Conservation (phyloP, 2,113 vertebrate species). For the Eptesicus fuscus region DNA sequence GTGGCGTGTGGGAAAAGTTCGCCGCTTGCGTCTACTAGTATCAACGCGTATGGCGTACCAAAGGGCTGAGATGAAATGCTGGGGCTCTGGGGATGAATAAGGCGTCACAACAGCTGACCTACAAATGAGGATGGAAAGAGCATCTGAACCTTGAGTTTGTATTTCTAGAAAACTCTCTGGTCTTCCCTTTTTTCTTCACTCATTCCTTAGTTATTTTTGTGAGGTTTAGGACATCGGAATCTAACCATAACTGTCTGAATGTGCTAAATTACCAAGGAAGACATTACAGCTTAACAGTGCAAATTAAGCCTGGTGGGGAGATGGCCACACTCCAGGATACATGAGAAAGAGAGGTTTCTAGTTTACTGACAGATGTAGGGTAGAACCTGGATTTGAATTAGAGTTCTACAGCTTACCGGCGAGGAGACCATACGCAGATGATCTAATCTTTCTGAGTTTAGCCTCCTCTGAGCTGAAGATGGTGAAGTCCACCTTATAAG, state of each 20-base stretch:
- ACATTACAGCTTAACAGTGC: slow-evolving; percentile 66
- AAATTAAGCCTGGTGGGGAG: slow-evolving; percentile 30
- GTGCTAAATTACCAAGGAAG: slow-evolving; percentile 72
- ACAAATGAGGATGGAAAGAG: slow-evolving; percentile 62
- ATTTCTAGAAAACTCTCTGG: not conserved
- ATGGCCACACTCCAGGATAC: not conserved
- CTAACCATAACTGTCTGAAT: slow-evolving; percentile 73
- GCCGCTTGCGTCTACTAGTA: too few species aligned
- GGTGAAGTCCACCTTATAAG: not conserved
- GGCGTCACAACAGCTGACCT: slow-evolving; percentile 54
- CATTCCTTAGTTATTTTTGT: slow-evolving; percentile 47
- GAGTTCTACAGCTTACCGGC: not conserved
- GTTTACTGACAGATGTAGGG: not conserved
- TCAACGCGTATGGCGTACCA: too few species aligned
- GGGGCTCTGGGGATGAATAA: not conserved
- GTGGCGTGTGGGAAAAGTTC: too few species aligned
- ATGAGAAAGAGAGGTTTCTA: not conserved
- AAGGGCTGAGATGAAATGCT: not conserved
- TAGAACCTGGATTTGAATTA: not conserved
- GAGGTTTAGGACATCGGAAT: slow-evolving; percentile 75
- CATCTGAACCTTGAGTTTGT: slow-evolving; percentile 39
- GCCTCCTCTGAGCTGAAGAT: not conserved
- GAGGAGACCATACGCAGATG: not conserved
- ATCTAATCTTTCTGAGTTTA: not conserved
- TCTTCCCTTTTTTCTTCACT: not conserved